phyloP scores from a whole-genome alignment of 2,113 vertebrate species.

The Limnothrissa miodon region DNA sequence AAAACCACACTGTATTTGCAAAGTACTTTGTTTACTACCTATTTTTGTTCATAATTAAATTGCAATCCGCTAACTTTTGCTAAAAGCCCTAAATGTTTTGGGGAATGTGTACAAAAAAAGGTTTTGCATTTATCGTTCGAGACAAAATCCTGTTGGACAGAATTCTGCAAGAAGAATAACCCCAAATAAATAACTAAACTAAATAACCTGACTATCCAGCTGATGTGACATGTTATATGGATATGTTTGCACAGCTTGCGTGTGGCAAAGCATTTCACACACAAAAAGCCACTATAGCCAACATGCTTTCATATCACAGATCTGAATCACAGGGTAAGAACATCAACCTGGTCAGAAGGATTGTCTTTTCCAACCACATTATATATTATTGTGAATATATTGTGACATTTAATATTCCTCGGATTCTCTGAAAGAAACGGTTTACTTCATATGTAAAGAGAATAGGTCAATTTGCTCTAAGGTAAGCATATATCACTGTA shows the following conservation, averaged over 20 bases:
- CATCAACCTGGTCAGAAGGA: neutral
- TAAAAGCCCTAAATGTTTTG: neutral
- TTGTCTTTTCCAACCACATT: neutral
- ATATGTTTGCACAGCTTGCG: neutral
- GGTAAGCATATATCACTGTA: too few species aligned
- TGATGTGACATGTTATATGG: neutral
- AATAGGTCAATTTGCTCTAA: too few species aligned
- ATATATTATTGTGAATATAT: too few species aligned
- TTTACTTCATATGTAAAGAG: too few species aligned
- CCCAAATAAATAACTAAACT: neutral
- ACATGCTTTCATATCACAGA: neutral
- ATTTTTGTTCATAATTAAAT: neutral
- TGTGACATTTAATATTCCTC: neutral
- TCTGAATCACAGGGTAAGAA: neutral
- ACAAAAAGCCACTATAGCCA: too few species aligned
- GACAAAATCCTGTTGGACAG: neutral
- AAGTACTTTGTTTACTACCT: neutral
- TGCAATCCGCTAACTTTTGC: neutral
- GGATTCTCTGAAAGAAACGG: neutral
- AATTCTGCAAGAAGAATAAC: neutral
- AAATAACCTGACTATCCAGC: neutral
- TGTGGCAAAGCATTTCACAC: neutral
- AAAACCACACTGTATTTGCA: neutral
- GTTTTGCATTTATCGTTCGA: slow-evolving; percentile 1
- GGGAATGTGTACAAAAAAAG: neutral